Conservation (phyloP, 2,888 invertebrate genomes). For the Oscheius sp. region DNA sequence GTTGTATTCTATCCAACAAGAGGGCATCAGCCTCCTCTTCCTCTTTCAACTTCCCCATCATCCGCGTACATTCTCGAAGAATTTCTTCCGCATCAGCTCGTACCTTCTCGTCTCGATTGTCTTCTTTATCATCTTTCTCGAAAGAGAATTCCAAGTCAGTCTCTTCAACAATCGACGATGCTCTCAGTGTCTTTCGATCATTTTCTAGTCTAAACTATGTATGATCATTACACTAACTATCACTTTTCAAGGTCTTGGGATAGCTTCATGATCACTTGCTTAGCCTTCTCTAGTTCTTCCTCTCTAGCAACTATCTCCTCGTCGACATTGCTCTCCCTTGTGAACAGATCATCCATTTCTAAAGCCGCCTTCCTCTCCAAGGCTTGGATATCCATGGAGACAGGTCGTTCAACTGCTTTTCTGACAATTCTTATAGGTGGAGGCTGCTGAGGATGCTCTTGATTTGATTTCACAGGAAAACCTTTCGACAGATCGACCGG, state of each 20-base stretch:
- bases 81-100: slow-evolving; percentile 12
- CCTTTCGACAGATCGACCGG: not conserved
- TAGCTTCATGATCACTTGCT: not conserved
- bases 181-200: not conserved
- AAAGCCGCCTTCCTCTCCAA: slow-evolving; percentile 10
- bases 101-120: slow-evolving; percentile 1
- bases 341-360: not conserved
- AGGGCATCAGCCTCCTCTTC: slow-evolving; percentile 17
- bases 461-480: not conserved
- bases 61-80: slow-evolving; percentile 17
- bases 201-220: slow-evolving; percentile 12
- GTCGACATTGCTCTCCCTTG: not conserved
- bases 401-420: not conserved
- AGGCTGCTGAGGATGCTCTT: not conserved
- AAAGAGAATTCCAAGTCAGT: not conserved
- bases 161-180: slow-evolving; percentile 6
- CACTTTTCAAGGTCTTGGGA: slow-evolving; percentile 16
- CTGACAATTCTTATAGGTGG: not conserved
- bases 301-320: slow-evolving; percentile 5
- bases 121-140: not conserved
- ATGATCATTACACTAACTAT: not conserved
- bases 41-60: slow-evolving; percentile 20
- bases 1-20: slow-evolving; percentile 17
- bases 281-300: slow-evolving; percentile 15
- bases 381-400: not conserved